Percentiles rank a stretch among this genome's conserved stretches.
phyloP scores from a whole-genome alignment of 2,113 vertebrate genomes.

The Misgurnus anguillicaudatus region DNA sequence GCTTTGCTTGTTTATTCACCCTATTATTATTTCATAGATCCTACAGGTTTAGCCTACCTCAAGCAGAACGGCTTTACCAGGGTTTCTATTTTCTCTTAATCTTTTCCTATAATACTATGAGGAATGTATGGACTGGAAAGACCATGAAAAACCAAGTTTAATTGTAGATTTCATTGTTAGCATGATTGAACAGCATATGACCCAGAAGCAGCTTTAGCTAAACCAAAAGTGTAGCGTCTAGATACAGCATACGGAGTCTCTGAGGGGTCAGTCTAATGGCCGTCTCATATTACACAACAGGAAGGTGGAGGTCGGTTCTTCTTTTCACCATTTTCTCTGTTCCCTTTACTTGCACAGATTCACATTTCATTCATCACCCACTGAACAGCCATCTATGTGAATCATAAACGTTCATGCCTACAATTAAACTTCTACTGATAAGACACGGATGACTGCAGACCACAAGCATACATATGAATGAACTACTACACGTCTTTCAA shows the following conservation, averaged over 20 bases:
- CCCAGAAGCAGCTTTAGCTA: neutral
- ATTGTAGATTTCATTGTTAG: conserved; percentile 5
- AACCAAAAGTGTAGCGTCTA: neutral
- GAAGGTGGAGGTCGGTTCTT: neutral
- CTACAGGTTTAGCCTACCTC: neutral
- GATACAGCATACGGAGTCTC: neutral
- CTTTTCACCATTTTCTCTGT: neutral
- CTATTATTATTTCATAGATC: too few relatives aligned
- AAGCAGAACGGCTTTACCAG: conserved; percentile 32
- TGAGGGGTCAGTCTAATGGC: neutral
- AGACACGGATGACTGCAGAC: neutral
- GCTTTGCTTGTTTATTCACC: too few relatives aligned
- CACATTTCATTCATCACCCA: conserved; percentile 15
- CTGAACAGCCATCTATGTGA: conserved; percentile 1
- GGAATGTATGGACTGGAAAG: conserved; percentile 31
- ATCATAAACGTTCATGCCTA: conserved; percentile 7
- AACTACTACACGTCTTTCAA: conserved; percentile 1
- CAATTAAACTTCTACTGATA: conserved; percentile 32
- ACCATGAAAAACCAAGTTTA: conserved; percentile 10
- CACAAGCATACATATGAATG: conserved; percentile 42
- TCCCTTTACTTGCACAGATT: conserved; percentile 10
- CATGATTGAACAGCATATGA: conserved; percentile 15
- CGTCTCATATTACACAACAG: conserved; percentile 19
- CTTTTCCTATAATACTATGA: conserved; percentile 29
- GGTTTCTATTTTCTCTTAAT: conserved; percentile 28